Evolutionary conservation across 2,888 invertebrate genomes (phyloP).

Genomic region (Drosophila sordidula): DNA sequence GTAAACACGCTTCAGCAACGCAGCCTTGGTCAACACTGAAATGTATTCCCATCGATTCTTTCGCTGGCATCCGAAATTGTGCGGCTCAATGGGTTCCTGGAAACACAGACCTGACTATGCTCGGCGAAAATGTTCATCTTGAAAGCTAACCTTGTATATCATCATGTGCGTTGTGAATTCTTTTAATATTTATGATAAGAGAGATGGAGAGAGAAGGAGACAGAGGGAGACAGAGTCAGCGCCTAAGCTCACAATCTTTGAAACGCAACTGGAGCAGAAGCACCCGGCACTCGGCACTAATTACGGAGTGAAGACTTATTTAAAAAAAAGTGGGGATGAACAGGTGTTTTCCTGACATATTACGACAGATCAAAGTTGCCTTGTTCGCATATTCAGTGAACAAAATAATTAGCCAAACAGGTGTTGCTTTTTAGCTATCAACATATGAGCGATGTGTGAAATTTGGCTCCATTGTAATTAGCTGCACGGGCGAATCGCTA

Average conservation of each 20-base stretch:
- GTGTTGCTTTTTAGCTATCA: slow-evolving; percentile 32
- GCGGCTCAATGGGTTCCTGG: slow-evolving; percentile 27
- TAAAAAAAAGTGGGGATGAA: slow-evolving; percentile 9
- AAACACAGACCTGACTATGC: not conserved
- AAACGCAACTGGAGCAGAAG: slow-evolving; percentile 18
- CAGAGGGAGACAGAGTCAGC: not conserved
- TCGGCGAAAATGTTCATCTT: slow-evolving; percentile 21
- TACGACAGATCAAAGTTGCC: slow-evolving; percentile 32
- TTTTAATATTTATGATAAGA: slow-evolving; percentile 51
- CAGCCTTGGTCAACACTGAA: slow-evolving; percentile 14
- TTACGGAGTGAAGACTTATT: slow-evolving; percentile 18
- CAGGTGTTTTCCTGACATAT: slow-evolving; percentile 44
- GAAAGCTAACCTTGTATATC: slow-evolving; percentile 9
- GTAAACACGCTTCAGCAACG: not conserved
- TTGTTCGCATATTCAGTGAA: slow-evolving; percentile 59
- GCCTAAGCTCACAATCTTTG: not conserved
- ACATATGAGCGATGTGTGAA: slow-evolving; percentile 28
- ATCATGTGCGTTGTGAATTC: slow-evolving; percentile 22
- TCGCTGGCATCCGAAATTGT: slow-evolving; percentile 28
- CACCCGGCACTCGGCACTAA: slow-evolving; percentile 36
- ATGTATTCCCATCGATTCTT: slow-evolving; percentile 38
- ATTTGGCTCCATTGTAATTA: slow-evolving; percentile 50
- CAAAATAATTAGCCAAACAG: slow-evolving; percentile 67
- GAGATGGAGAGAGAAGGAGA: not conserved
- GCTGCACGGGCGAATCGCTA: slow-evolving; percentile 21